Base-by-base conservation (phyloP, 1,140 invertebrate species). In the Drosophila prosaltans region DNA sequence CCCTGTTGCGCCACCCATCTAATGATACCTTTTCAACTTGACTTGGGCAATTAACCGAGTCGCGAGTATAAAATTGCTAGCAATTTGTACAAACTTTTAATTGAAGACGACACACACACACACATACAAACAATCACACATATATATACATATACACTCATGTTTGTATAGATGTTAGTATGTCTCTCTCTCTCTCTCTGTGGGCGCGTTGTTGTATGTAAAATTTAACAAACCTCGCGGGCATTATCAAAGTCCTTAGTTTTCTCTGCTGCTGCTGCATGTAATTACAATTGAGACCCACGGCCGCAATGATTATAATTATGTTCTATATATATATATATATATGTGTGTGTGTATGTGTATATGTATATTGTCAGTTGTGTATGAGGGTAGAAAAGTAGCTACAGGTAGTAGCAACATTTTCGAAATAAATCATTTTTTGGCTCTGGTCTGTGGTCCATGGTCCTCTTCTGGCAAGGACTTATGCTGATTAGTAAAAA, bases 401-500 rank as follows among this genome's bases (percentile, higher is more conserved):
- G 70, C 83, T 83, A 83, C 83, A 86, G 83, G 83, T 86, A 71
- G 72, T 70, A 80, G 71, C 40, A 68, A 51, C 48, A 77, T 65
- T 72, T 77, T 77, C 39, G 72, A 86, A 88, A 88, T 86, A 86
- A 86, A 86, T 86, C 83, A 86, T 86, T 77, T 80, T 79, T 76
- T 74, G 73, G 74, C 62, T 74, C 72, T 65, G 61, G 58, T 26
- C 65, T 43, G 43, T 65, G 71, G 74, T 65, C 80, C 79, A 76
- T 60, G 64, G 72, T 74, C 67, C 75, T 68, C 58, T 65, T 65
- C 60, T 74, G 76, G 74, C 72, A 80, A 74, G 83, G 83, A 86
- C 83, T 86, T 86, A 86, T 86, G 83, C 83, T 86, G 83, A 86
- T 86, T 86, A 86, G 83, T 86, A 88, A 66, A 83, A 86, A 86